Evolutionary conservation across 2,113 vertebrate species (phyloP), one percentile per base, ranked within the genome.

Genomic region (Chloropsis hardwickii): DNA sequence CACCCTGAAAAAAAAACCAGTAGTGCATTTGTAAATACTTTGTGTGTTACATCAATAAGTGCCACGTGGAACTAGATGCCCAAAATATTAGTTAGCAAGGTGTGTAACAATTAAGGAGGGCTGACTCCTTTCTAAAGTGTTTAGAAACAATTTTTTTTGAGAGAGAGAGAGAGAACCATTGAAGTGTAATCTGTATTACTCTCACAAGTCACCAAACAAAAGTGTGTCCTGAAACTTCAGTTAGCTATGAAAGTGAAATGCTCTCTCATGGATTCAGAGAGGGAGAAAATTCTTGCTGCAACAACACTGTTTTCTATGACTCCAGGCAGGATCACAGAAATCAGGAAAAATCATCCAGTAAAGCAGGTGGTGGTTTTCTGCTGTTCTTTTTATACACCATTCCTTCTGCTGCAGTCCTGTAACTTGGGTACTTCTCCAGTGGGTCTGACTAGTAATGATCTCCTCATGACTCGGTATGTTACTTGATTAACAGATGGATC

Each of bases 161-260:
- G 37, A 37, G 37, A 37, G 37, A 42, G 67, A 60, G 45, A 66
- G 29, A 35, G 45, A 33, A 65, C 11, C 20, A 47, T 2, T 70
- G 35, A 81, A 61, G 35, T 84, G 47, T 27, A 73, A 94, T 89
- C 95, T 95, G 69, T 70, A 86, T 91, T 94, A 53, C 42, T 62
- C 67, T 94, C 81, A 71, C 72, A 86, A 81, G 81, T 50, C 39
- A 45, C 51, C 0, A 0, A 91, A 83, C 67, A 88, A 81, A 91
- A 88, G 40, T 40, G 21, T 69, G 45, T 81, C 83, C 89, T 86
- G 58, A 82, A 82, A 77, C 37, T 70, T 70, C 76, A 77, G 60
- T 45, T 57, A 83, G 79, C 62, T 81, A 18, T 28, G 23, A 37
- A 76, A 86, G 24, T 83, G 47, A 94, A 94, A 70, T 13, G 29